Evolutionary conservation across 2,113 vertebrate species (phyloP), one percentile per base, ranked within the genome.

Genomic region (Atrichornis clamosus): DNA sequence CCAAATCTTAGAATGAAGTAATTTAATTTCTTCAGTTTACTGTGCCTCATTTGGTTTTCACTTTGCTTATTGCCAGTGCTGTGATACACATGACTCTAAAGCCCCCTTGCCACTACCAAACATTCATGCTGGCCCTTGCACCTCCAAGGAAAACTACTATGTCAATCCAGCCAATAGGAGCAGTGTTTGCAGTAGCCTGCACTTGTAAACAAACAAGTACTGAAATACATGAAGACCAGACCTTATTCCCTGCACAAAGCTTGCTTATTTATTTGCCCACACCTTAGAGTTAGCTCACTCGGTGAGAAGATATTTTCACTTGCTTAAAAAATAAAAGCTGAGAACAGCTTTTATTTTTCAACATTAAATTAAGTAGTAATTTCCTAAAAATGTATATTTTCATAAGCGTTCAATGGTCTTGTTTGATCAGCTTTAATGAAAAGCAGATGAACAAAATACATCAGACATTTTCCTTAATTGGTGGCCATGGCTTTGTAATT

Each of bases 391-490:
- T 72, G 6, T 60, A 28, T 79, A 24, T 75, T 70, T 92, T 87
- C 26, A 11, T 58, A 75, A 73, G 26, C 62, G 23, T 75, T 81
- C 68, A 78, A 19, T 84, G 53, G 15, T 39, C 76, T 52, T 78
- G 28, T 89, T 93, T 92, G 84, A 91, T 87, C 76, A 81, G 42
- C 60, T 82, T 81, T 89, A 84, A 73, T 74, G 73, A 92, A 88
- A 91, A 84, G 64, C 53, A 84, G 63, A 77, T 80, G 53, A 88
- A 70, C 55, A 83, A 85, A 95, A 83, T 65, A 22, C 21, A 70
- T 93, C 42, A 93, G 79, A 76, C 0, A 1, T 56, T 88, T 83
- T 59, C 68, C n/a, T 83, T 94, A 90, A 88, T 28, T 64, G 67
- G 32, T 3, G 2, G 21, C 24, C 55, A 46, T 60, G 41, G 37